A percentile compares a stretch with the other conserved stretches of the same genome.
Conservation (phyloP, 1,140 invertebrate species). For the Asbolus verrucosus region DNA sequence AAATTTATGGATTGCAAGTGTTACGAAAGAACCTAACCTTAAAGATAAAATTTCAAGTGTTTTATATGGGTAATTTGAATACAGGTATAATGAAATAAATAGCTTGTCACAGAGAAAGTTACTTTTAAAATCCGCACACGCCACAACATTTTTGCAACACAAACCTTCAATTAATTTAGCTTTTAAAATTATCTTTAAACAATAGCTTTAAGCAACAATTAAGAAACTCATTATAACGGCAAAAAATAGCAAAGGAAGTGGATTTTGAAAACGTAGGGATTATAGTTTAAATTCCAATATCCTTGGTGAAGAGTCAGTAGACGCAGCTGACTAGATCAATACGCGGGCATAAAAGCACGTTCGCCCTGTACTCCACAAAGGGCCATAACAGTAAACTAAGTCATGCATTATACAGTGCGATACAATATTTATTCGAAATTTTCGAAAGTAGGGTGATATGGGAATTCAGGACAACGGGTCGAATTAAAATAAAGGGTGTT, state of each 20-base stretch:
- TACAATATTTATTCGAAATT: conserved; percentile 26
- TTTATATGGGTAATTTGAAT: conserved; percentile 38
- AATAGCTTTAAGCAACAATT: conserved; percentile 29
- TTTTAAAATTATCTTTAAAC: conserved; percentile 25
- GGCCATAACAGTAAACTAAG: background rate
- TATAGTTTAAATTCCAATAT: conserved; percentile 16
- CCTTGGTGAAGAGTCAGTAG: conserved; percentile 6
- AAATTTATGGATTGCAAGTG: conserved; percentile 25
- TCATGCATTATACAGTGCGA: background rate
- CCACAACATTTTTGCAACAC: conserved; percentile 30
- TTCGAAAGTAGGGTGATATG: conserved; percentile 29
- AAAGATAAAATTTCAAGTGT: conserved; percentile 39
- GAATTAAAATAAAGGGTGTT: conserved; percentile 39
- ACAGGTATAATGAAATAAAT: conserved; percentile 28
- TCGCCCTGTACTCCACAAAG: background rate
- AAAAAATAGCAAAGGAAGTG: conserved; percentile 21
- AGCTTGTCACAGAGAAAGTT: conserved; percentile 33
- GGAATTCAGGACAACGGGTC: conserved; percentile 36
- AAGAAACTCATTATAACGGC: conserved; percentile 10
- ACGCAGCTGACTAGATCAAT: conserved; percentile 36
- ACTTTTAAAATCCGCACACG: conserved; percentile 34
- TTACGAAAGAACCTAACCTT: conserved; percentile 26
- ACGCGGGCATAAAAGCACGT: background rate
- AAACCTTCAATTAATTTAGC: conserved; percentile 33
- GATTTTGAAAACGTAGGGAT: background rate